Base-by-base conservation (phyloP, 2,888 invertebrate genomes). In the Athalia rosae region DNA sequence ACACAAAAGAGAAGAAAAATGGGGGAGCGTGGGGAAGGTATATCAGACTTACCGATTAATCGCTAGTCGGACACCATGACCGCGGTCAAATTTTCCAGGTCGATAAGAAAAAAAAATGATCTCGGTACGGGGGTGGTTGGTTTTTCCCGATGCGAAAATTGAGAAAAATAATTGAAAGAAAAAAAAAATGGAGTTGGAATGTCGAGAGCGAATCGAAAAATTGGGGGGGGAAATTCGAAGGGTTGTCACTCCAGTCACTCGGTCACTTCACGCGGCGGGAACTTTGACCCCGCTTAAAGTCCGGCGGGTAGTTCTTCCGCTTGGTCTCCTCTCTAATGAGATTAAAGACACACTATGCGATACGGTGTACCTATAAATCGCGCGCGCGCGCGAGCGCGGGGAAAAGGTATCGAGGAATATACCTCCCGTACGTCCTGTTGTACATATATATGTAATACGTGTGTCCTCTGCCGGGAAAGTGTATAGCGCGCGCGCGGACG, bases 231-330 rank as follows among this genome's bases (percentile, higher is more conserved):
- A 2, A 28, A 28, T 50, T 50, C 43, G 53, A 43, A 11, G 9
- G 62, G 62, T 28, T 41, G 62, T 41, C 41, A 41, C 43, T 7
- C 43, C 43, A 13, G 43, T 3, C 43, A 63, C 3, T 45, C 43
- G 11, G 1, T 45, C 71, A 71, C 71, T 45, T 45, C 71, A 15
- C 56, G 71, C 13, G n/a, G 43, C 58, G 50, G 50, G 74, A 74
- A 74, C 74, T 74, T 74, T 74, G 74, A 74, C 74, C 74, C 74
- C 74, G 71, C 45, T 15, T n/a, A 45, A 58, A 53, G 56, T 43
- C 43, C 43, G 43, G n/a, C 11, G 13, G 15, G 66, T 66, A 48
- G 41, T 3, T 15, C 50, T 67, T 41, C 50, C 67, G 56, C 43
- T 41, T 4, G 48, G 67, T 67, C 67, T 48, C 47, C 66, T 56